Base-by-base conservation (phyloP, 2,797 vertebrate genomes). In the Labroides dimidiatus region DNA sequence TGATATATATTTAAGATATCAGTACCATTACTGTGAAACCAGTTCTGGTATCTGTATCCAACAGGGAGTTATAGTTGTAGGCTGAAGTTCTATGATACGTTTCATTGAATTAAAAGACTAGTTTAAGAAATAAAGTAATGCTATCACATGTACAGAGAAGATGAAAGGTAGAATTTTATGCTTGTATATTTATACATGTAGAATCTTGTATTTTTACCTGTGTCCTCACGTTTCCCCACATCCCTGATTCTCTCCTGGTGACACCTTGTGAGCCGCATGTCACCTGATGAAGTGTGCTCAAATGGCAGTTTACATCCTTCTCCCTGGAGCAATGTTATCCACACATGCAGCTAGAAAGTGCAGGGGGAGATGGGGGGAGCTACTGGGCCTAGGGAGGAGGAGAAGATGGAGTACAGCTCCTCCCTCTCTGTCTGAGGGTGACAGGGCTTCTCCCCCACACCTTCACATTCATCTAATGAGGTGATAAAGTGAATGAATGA, bases 401-500 rank as follows among this genome's bases (percentile, higher is more conserved):
- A 76, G 77, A 86, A 91, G 89, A 90, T 86, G 80, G 82, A 89
- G 84, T 71, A 44, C 15, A 51, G 56, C 79, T 86, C 89, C 84
- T 87, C 84, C 84, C 60, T 77, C 36, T 81, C 81, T 81, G 87
- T 92, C 88, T 92, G 84, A 71, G 75, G 80, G 86, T 91, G 89
- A 92, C 89, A 85, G 75, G 88, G 67, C 84, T 82, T 90, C 84
- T 89, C 83, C 81, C 81, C 78, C 65, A 81, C 86, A 89, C 91
- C 87, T 89, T 81, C 89, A 81, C 89, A 76, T 92, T 87, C 81
- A 24, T 88, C 88, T 93, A 91, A 93, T 92, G 91, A 92, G 92
- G 89, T 92, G 90, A 92, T 93, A 87, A 93, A 92, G 88, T 91
- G 87, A 93, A 91, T 87, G 92, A 91, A 92, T 91, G 92, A 92